phyloP scores from a whole-genome alignment of 2,888 invertebrate genomes.

The Catocala nupta region DNA sequence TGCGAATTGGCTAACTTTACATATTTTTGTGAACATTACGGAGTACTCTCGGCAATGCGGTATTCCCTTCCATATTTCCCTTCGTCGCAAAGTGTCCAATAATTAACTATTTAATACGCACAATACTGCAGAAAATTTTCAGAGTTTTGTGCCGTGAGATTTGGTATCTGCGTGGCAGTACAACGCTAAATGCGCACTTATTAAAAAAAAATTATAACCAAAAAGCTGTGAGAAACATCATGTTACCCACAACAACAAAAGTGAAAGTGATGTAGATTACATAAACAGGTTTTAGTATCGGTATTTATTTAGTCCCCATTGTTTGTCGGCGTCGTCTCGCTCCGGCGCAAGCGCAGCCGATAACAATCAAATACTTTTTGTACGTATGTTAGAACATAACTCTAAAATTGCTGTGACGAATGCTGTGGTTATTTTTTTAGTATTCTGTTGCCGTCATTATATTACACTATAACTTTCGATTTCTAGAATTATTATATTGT shows the following conservation, averaged over 20 bases:
- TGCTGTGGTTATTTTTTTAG: background rate
- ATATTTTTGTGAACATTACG: too few species aligned
- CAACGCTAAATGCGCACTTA: too few species aligned
- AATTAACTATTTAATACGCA: too few species aligned
- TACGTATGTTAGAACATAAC: constrained; percentile 1
- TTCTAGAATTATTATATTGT: background rate
- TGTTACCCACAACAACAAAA: background rate
- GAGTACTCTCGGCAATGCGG: too few species aligned
- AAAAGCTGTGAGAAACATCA: background rate
- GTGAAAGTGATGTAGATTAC: constrained; percentile 19
- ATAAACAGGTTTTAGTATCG: constrained; percentile 11
- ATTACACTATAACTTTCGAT: constrained; percentile 3
- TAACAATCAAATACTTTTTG: constrained; percentile 15
- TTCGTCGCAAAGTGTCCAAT: too few species aligned
- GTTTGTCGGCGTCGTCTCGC: constrained; percentile 14
- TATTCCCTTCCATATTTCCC: too few species aligned
- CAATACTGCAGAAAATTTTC: too few species aligned
- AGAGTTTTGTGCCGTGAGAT: too few species aligned
- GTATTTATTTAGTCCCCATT: constrained; percentile 16
- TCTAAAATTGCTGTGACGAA: constrained; percentile 17
- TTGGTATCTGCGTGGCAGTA: too few species aligned
- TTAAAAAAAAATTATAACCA: too few species aligned
- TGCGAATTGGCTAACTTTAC: too few species aligned
- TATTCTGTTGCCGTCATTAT: background rate
- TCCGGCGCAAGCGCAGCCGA: constrained; percentile 10